Evolutionary conservation across 2,113 vertebrate genomes (phyloP), one percentile per base, ranked within the genome.

Genomic region (Pachyramphus minor): DNA sequence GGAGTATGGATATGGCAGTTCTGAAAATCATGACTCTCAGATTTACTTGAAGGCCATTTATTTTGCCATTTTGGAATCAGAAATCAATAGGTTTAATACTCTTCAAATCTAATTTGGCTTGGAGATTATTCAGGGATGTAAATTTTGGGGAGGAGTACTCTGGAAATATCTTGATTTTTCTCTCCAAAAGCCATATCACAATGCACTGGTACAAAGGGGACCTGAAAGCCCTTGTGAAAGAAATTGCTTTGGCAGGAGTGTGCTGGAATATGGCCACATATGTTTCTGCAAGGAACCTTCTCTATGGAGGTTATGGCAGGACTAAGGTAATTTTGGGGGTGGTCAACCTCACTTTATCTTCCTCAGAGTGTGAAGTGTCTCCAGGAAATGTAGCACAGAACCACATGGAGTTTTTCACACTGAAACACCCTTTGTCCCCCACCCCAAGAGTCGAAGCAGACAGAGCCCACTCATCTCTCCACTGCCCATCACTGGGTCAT

Each of bases 381-480:
- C 55, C 47, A 35, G 0, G 2, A 72, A 82, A 45, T 2, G 6
- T 23, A 58, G 17, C 25, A 33, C 8, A 47, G 41, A 27, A 11
- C 35, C 8, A 19, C 1, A 2, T 2, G 5, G 17, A 1, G 0
- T 33, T 85, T 90, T 77, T 41, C 30, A 12, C 24, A 12, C 3
- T 6, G n/a, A 67, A 56, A 4, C 39, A 17, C 12, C 0, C 0
- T 31, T 55, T 2, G 2, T 9, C 68, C 21, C 50, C 22, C 22
- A 6, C 5, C 4, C 24, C 8, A 15, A 30, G 14, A 45, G 6
- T 22, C 22, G 14, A 31, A 67, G 33, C 23, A 3, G 0, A 3
- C 16, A 25, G 41, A 75, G 20, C 12, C 58, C 4, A 2, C 12
- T 42, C 7, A 0, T 16, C 53, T 21, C 23, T 49, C 37, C 35